Conservation (phyloP, 1,140 invertebrate genomes). For the Cyphomyrmex costatus region DNA sequence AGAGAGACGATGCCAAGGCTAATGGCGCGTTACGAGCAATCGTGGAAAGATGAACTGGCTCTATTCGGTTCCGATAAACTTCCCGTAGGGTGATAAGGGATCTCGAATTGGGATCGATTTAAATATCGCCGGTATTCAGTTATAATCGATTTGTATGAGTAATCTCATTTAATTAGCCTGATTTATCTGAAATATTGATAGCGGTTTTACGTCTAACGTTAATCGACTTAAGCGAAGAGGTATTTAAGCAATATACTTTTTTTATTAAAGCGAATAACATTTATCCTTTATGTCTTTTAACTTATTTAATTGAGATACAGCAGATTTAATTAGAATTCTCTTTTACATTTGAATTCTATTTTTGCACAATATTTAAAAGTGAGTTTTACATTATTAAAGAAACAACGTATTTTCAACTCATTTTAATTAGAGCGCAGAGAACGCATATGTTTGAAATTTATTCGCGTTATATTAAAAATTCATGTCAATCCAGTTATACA, state of each 20-base stretch:
- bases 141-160: neutral
- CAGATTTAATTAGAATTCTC: neutral
- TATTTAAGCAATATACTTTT: neutral
- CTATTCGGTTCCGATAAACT: constrained; percentile 58
- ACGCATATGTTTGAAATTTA: constrained; percentile 28
- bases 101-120: constrained; percentile 39
- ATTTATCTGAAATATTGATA: neutral
- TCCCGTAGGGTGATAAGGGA: constrained; percentile 45
- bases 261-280: neutral
- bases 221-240: neutral
- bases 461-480: constrained; percentile 48
- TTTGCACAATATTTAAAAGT: neutral
- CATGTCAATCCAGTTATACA: constrained; percentile 41
- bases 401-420: constrained; percentile 23
- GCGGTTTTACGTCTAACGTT: neutral
- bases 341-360: neutral
- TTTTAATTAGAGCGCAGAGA: constrained; percentile 34
- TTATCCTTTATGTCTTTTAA: neutral
- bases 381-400: constrained; percentile 36
- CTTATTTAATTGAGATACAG: neutral
- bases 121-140: neutral
- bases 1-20: constrained; percentile 10
- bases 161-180: constrained; percentile 11
- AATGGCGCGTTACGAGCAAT: constrained; percentile 61
- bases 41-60: constrained; percentile 61